Conservation (phyloP, 2,113 vertebrate species). For the Phainopepla nitens region DNA sequence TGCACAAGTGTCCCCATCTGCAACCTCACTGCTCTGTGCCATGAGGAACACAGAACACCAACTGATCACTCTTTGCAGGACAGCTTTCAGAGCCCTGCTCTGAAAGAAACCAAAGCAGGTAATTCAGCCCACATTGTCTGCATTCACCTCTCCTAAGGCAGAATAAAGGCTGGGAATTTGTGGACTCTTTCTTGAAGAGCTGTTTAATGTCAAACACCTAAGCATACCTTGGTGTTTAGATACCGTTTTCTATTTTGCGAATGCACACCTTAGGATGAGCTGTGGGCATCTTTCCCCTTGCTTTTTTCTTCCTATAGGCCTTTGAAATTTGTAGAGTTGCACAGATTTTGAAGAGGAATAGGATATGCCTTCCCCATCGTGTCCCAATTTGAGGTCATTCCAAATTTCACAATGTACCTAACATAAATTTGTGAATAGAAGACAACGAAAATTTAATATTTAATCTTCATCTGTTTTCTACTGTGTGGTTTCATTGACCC, state of each 20-base stretch:
- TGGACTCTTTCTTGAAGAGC: not conserved
- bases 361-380: not conserved
- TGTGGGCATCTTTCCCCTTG: not conserved
- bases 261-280: not conserved
- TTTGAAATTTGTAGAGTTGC: not conserved
- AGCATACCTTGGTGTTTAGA: not conserved
- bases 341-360: not conserved
- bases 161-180: not conserved
- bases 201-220: not conserved
- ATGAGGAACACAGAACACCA: not conserved
- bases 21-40: rapidly evolving
- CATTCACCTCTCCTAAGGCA: not conserved
- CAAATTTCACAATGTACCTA: not conserved
- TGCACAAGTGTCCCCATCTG: not conserved
- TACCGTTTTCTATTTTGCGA: not conserved
- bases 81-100: not conserved
- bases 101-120: not conserved
- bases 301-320: not conserved
- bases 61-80: not conserved
- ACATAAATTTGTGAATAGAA: not conserved
- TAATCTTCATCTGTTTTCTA: not conserved
- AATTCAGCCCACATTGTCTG: not conserved
- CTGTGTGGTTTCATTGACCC: not conserved
- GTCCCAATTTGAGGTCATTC: not conserved
- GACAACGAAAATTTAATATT: not conserved